Conservation (phyloP, 1,140 invertebrate species). For the Nymphalis io region DNA sequence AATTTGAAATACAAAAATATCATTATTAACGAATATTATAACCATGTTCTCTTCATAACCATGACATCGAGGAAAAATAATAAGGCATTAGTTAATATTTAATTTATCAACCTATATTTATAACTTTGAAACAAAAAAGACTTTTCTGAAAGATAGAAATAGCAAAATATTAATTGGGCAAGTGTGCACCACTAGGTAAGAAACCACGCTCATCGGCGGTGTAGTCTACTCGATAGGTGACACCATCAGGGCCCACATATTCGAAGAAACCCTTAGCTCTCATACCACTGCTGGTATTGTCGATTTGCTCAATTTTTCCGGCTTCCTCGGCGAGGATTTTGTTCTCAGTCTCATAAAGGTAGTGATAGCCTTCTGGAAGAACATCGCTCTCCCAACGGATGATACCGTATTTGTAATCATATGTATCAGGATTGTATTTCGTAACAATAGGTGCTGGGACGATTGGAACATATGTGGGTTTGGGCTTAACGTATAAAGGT, state of each 20-base stretch:
- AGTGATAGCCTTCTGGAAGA: slow-evolving; percentile 76
- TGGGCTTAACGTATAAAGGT: slow-evolving; percentile 50
- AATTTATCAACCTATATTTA: slow-evolving; percentile 14
- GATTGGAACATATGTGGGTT: neutral
- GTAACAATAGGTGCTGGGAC: slow-evolving; percentile 46
- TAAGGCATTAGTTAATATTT: neutral
- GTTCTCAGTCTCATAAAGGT: slow-evolving; percentile 84
- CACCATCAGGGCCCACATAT: slow-evolving; percentile 84
- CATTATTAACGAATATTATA: too few species aligned
- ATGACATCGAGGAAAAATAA: neutral
- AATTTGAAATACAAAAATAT: too few species aligned
- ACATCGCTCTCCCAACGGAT: slow-evolving; percentile 68
- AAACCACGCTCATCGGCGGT: slow-evolving; percentile 86
- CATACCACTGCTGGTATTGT: slow-evolving; percentile 78
- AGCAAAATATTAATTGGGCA: slow-evolving; percentile 55
- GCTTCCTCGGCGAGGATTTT: slow-evolving; percentile 82
- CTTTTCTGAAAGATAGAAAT: slow-evolving; percentile 2
- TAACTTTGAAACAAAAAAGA: slow-evolving; percentile 20
- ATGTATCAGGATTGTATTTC: slow-evolving; percentile 48
- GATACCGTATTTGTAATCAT: slow-evolving; percentile 70
- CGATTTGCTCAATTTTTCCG: slow-evolving; percentile 77
- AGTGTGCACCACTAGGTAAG: slow-evolving; percentile 81
- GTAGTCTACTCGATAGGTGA: slow-evolving; percentile 84
- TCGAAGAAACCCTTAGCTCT: slow-evolving; percentile 81
- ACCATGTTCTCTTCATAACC: neutral